Evolutionary conservation across 2,888 invertebrate species (phyloP), one percentile per base, ranked within the genome.

Genomic region (Heliconius aoede): DNA sequence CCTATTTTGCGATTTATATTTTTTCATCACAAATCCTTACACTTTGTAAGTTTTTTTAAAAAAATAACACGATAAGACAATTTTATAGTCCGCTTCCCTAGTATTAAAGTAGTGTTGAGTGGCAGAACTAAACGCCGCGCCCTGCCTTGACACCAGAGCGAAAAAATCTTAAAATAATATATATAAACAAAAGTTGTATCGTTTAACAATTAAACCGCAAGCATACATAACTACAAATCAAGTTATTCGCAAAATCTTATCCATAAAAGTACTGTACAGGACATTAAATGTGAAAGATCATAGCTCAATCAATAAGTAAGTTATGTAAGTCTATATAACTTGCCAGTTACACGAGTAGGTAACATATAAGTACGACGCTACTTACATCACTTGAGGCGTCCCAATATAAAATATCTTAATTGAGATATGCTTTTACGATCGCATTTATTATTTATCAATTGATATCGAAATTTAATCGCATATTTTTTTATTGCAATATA

Each of bases 321-420:
- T 80, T 76, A 64, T 75, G 79, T 76, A 82, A 81, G 76, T 46
- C 74, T 80, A 78, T 80, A 79, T 80, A 83, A 79, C 77, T 76
- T 80, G 81, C 80, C 80, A 80, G 60, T 69, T 78, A 79, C n/a
- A n/a, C n/a, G n/a, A n/a, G n/a, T 79, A 79, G 77, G 80, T 82
- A 82, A 81, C 78, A 26, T 46, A 72, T 55, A 67, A 74, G 78
- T 76, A 77, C 78, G 67, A 55, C 64, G 74, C 64, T 26, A 36
- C 71, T 80, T 80, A 72, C 78, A 74, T 73, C 78, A 76, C 76
- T 73, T 76, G 69, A 75, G 77, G 72, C 26, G 21, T 72, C 69
- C 61, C 51, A 73, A 76, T 76, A 69, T 68, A 61, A 73, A 68
- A 73, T 64, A 71, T 36, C 74, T 26, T 61, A 69, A 75, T 75